phyloP scores from a whole-genome alignment of 2,113 vertebrate species.

The Lasiurus cinereus region DNA sequence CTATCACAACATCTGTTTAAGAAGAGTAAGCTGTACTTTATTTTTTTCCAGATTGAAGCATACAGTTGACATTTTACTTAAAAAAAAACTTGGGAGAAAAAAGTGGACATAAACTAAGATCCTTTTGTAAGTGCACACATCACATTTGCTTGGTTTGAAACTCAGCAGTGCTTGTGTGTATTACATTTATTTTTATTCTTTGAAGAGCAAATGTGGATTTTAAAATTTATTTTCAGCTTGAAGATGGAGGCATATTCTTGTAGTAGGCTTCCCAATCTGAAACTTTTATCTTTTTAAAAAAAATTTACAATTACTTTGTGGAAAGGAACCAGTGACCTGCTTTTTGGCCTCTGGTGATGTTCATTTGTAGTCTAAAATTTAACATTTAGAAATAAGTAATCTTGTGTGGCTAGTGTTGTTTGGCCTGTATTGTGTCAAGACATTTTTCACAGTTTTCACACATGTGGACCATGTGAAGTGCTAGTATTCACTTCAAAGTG shows the following conservation, averaged over 20 bases:
- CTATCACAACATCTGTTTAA: conserved; percentile 52
- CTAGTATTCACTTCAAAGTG: conserved; percentile 66
- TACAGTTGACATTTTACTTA: conserved; percentile 63
- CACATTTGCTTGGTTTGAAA: conserved; percentile 40
- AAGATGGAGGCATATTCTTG: background rate
- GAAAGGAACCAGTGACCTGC: conserved; percentile 31
- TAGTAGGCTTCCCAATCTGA: background rate
- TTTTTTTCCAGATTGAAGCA: conserved; percentile 37
- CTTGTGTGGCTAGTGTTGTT: conserved; percentile 68
- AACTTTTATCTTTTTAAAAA: conserved; percentile 42
- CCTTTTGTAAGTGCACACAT: conserved; percentile 21
- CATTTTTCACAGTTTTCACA: conserved; percentile 63
- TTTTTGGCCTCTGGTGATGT: conserved; percentile 49
- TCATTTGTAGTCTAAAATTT: conserved; percentile 68
- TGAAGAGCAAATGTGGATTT: conserved; percentile 57
- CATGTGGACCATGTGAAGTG: background rate
- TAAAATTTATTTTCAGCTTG: conserved; percentile 57
- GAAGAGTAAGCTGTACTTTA: conserved; percentile 42
- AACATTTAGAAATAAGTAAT: conserved; percentile 52
- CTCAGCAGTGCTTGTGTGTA: conserved; percentile 57
- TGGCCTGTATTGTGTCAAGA: conserved; percentile 68
- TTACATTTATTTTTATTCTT: conserved; percentile 65
- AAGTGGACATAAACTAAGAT: conserved; percentile 40
- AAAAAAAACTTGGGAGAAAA: conserved; percentile 47
- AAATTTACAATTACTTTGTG: conserved; percentile 36